These are phyloP conservation scores for Noctua fimbriata DNA, from an alignment of 2,888 invertebrate genomes.

Conservation along the genomic window DNA sequence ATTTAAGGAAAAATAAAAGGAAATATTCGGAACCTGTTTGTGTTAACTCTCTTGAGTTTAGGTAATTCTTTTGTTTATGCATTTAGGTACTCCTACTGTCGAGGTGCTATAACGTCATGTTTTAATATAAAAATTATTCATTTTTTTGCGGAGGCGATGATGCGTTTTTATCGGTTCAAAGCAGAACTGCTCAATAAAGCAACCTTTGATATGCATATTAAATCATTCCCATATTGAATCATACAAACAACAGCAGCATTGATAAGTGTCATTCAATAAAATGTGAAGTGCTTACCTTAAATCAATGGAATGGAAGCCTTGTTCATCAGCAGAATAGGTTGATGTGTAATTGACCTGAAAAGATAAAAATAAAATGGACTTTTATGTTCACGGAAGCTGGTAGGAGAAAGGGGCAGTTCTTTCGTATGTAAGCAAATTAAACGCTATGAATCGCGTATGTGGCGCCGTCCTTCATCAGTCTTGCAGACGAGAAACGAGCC, in stretches of 20 bases:
- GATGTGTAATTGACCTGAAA: slow-evolving; percentile 84
- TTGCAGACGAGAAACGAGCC: slow-evolving; percentile 41
- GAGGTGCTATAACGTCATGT: neutral
- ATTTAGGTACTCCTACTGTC: neutral
- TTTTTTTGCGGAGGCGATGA: neutral
- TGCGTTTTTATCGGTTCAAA: neutral
- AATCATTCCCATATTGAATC: slow-evolving; percentile 27
- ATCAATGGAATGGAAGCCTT: slow-evolving; percentile 70
- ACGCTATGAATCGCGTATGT: slow-evolving; percentile 48
- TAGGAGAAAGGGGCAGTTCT: slow-evolving; percentile 24
- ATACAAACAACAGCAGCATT: slow-evolving; percentile 22
- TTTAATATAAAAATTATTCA: slow-evolving; percentile 35
- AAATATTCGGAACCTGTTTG: neutral
- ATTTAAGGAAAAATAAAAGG: slow-evolving; percentile 20
- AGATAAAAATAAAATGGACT: slow-evolving; percentile 64
- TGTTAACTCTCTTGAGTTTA: neutral
- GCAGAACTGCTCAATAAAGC: slow-evolving; percentile 20
- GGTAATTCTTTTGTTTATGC: slow-evolving; percentile 26
- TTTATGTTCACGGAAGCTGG: slow-evolving; percentile 33
- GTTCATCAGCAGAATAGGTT: slow-evolving; percentile 71
- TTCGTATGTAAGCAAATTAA: slow-evolving; percentile 47
- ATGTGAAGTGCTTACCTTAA: slow-evolving; percentile 71
- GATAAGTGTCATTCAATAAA: slow-evolving; percentile 37
- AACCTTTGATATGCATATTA: slow-evolving; percentile 27
- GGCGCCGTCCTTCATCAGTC: slow-evolving; percentile 51